Evolutionary conservation across 2,113 vertebrate genomes (phyloP), one percentile per base, ranked within the genome.

Genomic region (Climacteris rufus): DNA sequence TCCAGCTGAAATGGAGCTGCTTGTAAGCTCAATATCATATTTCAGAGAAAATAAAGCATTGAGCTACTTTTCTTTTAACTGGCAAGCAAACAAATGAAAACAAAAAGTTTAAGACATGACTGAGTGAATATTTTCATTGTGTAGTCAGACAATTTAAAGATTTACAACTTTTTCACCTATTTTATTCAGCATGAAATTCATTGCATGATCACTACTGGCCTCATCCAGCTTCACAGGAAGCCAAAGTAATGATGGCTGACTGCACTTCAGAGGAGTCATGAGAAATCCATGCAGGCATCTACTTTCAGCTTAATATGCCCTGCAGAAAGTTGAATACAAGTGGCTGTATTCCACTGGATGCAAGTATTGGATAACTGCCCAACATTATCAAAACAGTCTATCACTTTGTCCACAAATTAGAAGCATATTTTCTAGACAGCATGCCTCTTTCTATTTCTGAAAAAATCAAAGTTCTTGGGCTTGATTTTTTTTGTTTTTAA

Each of bases 401-500:
- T 31, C 39, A 42, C 28, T 57, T 33, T 33, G 21, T 45, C 27
- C 45, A 65, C 63, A 89, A 86, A 89, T 31, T 11, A 68, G n/a
- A 37, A 83, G 15, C 64, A 45, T 23, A 17, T 59, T 84, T 91
- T 84, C 57, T 68, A 63, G 35, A 63, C 2, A 6, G 31, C 80
- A 88, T 42, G 31, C 21, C 49, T 75, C 30, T 60, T 90, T 85
- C 40, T 44, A 1, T n/a, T 85, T 63, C 14, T 72, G 33, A 66
- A 94, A 68, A 91, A 96, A 92, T 18, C 45, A 93, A 80, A 80
- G 47, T 33, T 78, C 79, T 84, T 76, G 61, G 72, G 80, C 77
- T 64, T 85, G 8, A 33, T 8, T 42, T 66, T 76, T 71, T 83
- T 80, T 56, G 44, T 53, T 87, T 92, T 77, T 0, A 30, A 79